Conservation (phyloP, 2,888 invertebrate species). For the Drosophila infuscata region DNA sequence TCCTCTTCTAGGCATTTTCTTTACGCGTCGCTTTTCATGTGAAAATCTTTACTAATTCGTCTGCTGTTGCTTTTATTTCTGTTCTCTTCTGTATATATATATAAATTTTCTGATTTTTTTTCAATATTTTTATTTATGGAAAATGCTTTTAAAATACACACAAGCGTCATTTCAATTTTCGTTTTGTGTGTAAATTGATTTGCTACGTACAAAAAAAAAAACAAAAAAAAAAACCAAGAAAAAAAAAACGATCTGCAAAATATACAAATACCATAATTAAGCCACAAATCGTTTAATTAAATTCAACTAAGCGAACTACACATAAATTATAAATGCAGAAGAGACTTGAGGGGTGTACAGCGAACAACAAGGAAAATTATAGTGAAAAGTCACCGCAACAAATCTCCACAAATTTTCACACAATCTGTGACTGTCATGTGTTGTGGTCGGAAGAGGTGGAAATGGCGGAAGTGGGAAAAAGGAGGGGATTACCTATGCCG, state of each 20-base stretch:
- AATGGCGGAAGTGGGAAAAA: not conserved
- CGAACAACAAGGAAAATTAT: constrained; percentile 31
- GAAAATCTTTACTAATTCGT: constrained; percentile 79
- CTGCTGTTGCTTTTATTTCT: constrained; percentile 49
- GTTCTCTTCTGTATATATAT: not conserved
- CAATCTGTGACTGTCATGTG: constrained; percentile 71
- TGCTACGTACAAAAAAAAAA: constrained; percentile 1
- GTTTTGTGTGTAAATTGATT: constrained; percentile 36
- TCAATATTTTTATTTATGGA: constrained; percentile 79
- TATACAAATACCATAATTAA: constrained; percentile 17
- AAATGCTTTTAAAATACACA: constrained; percentile 73
- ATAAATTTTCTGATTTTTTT: constrained; percentile 1
- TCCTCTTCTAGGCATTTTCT: constrained; percentile 33
- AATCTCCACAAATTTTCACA: constrained; percentile 70
- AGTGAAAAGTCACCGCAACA: constrained; percentile 55
- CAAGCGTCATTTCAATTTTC: constrained; percentile 26
- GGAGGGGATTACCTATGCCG: constrained; percentile 1
- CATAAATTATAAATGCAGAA: constrained; percentile 49
- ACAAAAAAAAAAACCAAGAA: not conserved
- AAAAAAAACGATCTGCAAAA: constrained; percentile 26
- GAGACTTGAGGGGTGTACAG: not conserved
- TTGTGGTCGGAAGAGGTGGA: constrained; percentile 27
- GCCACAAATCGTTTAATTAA: constrained; percentile 56
- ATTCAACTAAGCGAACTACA: constrained; percentile 60
- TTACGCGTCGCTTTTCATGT: constrained; percentile 77